A percentile compares a stretch with the other conserved stretches of the same genome.
These are phyloP conservation scores for Zaprionus nigranus DNA, from an alignment of 1,140 invertebrate species.

Conservation along the genomic window DNA sequence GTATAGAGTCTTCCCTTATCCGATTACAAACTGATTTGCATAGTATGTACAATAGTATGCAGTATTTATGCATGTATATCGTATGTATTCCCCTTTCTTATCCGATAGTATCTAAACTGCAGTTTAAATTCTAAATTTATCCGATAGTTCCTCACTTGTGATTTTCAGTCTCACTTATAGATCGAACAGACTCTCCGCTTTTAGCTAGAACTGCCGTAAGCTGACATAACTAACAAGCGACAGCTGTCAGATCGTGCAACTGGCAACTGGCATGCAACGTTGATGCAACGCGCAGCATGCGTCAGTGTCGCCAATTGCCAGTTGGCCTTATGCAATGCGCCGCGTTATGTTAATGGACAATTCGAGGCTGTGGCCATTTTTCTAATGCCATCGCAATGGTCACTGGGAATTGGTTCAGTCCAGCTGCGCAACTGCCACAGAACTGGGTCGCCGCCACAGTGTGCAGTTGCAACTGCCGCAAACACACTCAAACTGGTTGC, in stretches of 20 bases:
- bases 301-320: constrained; percentile 12
- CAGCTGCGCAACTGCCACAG: constrained; percentile 1
- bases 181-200: background rate
- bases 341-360: constrained; percentile 30
- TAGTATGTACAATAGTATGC: too few species aligned
- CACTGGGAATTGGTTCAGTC: constrained; percentile 6
- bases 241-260: background rate
- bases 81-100: background rate
- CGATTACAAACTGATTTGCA: too few species aligned
- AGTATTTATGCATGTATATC: background rate
- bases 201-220: constrained; percentile 24
- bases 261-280: constrained; percentile 12
- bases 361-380: background rate
- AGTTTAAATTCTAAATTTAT: background rate
- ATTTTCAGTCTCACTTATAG: too few species aligned
- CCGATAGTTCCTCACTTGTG: background rate
- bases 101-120: background rate
- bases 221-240: constrained; percentile 25
- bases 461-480: background rate
- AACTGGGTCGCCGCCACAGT: constrained; percentile 1
- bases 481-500: background rate
- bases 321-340: constrained; percentile 22
- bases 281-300: constrained; percentile 7
- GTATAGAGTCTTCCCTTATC: too few species aligned
- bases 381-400: constrained; percentile 6